phyloP scores from a whole-genome alignment of 37 sponge, comb jelly and placozoan genomes.

The Cliona cf. orientalis region DNA sequence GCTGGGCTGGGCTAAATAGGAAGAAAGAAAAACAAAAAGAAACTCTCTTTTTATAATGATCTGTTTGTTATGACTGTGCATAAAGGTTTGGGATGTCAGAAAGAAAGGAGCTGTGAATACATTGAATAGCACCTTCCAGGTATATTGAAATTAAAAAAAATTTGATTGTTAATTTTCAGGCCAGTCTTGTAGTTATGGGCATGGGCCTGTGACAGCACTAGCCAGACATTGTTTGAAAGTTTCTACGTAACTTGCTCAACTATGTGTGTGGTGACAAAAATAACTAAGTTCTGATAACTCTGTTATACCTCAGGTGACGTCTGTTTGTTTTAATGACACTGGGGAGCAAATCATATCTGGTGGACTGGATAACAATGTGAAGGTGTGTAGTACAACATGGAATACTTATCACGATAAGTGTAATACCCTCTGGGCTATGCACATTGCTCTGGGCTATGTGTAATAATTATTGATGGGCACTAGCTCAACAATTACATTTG shows the following conservation, averaged over 20 bases:
- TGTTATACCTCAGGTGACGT: slow-evolving; percentile 67
- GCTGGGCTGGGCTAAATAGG: too few relatives aligned
- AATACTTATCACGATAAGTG: too few relatives aligned
- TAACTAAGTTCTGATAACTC: too few relatives aligned
- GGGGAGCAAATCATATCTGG: slow-evolving; percentile 88
- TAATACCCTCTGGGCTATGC: too few relatives aligned
- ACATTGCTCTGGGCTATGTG: too few relatives aligned
- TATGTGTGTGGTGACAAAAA: too few relatives aligned
- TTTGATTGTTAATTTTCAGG: background rate
- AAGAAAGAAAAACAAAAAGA: background rate
- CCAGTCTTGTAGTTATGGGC: too few relatives aligned
- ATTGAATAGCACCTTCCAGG: slow-evolving; percentile 90
- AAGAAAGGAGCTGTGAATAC: slow-evolving; percentile 66
- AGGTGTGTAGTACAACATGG: too few relatives aligned
- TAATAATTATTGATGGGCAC: too few relatives aligned
- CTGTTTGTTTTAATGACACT: slow-evolving; percentile 86
- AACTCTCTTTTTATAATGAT: background rate
- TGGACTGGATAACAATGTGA: slow-evolving; percentile 92
- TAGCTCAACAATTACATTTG: background rate
- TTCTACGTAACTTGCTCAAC: too few relatives aligned
- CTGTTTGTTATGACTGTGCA: slow-evolving; percentile 3
- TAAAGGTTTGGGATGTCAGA: slow-evolving; percentile 88
- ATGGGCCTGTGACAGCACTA: too few relatives aligned
- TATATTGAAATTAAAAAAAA: slow-evolving; percentile 5
- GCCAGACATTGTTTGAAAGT: too few relatives aligned